Base-by-base conservation (phyloP, 2,888 invertebrate species). In the Tenthredo livida region DNA sequence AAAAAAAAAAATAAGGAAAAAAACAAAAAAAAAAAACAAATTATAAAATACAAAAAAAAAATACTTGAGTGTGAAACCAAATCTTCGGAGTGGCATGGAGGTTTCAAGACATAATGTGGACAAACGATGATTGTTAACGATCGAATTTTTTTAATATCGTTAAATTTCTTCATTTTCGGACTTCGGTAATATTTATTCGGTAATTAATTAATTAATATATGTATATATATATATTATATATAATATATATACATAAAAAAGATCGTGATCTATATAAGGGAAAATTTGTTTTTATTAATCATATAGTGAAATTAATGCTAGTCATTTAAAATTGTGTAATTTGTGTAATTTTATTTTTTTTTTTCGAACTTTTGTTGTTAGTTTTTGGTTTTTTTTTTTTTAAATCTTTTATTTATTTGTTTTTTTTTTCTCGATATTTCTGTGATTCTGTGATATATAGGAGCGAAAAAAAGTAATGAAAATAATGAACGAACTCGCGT, bases 391-490 rank as follows among this genome's bases (percentile, higher is more conserved):
- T 21, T 2, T 72, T 72, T 40, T 37, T 21, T 33, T 33, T 33
- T 33, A 2, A 33, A 4, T 33, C 0, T 67, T 15, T 33, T 25
- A 5, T 29, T 7, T 84, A 33, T 3, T 84, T 90, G 10, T 17
- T 6, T 67, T 4, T 33, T 12, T 15, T 29, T 7, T 77, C 77
- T 90, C 90, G 90, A 90, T 91, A 89, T 89, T 89, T 91, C 89
- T 91, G 90, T 90, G 90, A 92, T 92, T 92, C 92, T 92, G 92
- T 92, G 93, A 93, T 93, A 93, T 93, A 93, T n/a, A 88, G 87
- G 85, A 85, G 17, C 78, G 84, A 85, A 87, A 84, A 15, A 43
- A 37, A 33, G 72, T 70, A 61, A 86, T 87, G 80, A 85, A 85
- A 77, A 75, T 80, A 87, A 75, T 82, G 84, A 84, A 58, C 54